Conservation (phyloP, 1,140 invertebrate species). For the Pseudomyrmex gracilis region DNA sequence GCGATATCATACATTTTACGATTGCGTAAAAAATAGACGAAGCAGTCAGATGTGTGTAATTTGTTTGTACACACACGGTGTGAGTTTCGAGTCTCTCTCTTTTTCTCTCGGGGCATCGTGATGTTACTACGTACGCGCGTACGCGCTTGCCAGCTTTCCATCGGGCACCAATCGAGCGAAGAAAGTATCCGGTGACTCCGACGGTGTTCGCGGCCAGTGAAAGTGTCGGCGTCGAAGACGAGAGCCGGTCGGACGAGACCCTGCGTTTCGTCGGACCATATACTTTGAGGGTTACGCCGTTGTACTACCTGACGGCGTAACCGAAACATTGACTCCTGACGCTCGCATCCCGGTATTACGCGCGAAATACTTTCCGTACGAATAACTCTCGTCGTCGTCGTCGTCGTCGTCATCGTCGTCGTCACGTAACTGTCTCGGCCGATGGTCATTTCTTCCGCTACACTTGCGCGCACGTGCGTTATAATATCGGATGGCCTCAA, state of each 20-base stretch:
- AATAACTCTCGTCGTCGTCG: slow-evolving; percentile 10
- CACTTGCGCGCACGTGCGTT: neutral
- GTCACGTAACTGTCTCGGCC: slow-evolving; percentile 15
- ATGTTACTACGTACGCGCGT: slow-evolving; percentile 45
- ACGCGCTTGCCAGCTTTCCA: slow-evolving; percentile 78
- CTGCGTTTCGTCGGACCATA: slow-evolving; percentile 59
- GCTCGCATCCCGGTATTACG: slow-evolving; percentile 4
- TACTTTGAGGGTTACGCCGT: slow-evolving; percentile 42
- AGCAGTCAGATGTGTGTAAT: slow-evolving; percentile 1
- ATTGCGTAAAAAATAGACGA: neutral
- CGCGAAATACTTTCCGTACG: slow-evolving; percentile 6
- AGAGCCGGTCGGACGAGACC: slow-evolving; percentile 62
- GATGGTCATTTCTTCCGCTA: neutral
- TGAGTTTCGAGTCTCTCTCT: slow-evolving; percentile 17
- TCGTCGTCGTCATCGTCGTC: neutral
- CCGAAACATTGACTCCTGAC: slow-evolving; percentile 26
- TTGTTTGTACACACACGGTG: slow-evolving; percentile 55
- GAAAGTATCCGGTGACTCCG: slow-evolving; percentile 82
- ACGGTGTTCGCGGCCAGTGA: slow-evolving; percentile 76
- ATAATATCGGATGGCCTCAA: neutral
- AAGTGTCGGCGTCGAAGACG: slow-evolving; percentile 76
- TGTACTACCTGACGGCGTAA: slow-evolving; percentile 11
- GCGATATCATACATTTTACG: neutral
- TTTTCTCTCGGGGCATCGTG: slow-evolving; percentile 21
- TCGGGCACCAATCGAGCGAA: slow-evolving; percentile 82